Conservation (phyloP, 2,888 invertebrate genomes). For the Lacanobia oleracea region DNA sequence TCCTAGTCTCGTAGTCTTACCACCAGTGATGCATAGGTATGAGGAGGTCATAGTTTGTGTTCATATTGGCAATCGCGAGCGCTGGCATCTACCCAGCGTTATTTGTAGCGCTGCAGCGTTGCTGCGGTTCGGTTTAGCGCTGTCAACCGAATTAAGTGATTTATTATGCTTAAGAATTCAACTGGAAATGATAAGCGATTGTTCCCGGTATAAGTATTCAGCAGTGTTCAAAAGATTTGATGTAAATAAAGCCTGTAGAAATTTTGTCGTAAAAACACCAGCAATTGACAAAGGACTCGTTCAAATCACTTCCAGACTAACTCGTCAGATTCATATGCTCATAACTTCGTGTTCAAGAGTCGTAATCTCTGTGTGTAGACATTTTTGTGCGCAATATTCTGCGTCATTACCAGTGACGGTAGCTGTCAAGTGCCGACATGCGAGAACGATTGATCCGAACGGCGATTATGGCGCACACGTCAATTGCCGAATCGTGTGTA, state of each 20-base stretch:
- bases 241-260: not conserved
- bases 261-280: too few species aligned
- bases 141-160: constrained; percentile 55
- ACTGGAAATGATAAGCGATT: constrained; percentile 35
- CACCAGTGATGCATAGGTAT: constrained; percentile 47
- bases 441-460: constrained; percentile 49
- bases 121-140: constrained; percentile 42
- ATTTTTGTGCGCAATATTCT: constrained; percentile 47
- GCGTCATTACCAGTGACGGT: constrained; percentile 39
- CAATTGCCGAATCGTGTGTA: constrained; percentile 36
- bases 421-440: constrained; percentile 47
- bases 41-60: constrained; percentile 48
- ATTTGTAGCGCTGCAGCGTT: constrained; percentile 55
- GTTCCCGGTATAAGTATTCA: constrained; percentile 13
- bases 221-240: not conserved
- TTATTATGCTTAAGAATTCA: constrained; percentile 41
- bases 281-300: constrained; percentile 1
- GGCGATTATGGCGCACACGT: constrained; percentile 40
- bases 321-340: constrained; percentile 11
- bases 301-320: constrained; percentile 15
- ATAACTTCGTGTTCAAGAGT: constrained; percentile 23
- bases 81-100: constrained; percentile 59
- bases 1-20: constrained; percentile 28
- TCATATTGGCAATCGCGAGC: constrained; percentile 56
- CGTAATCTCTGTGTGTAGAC: not conserved